A percentile compares a stretch with the other conserved stretches of the same genome.
These are phyloP conservation scores for Helleia helle DNA, from an alignment of 2,888 invertebrate genomes.

Conservation along the genomic window DNA sequence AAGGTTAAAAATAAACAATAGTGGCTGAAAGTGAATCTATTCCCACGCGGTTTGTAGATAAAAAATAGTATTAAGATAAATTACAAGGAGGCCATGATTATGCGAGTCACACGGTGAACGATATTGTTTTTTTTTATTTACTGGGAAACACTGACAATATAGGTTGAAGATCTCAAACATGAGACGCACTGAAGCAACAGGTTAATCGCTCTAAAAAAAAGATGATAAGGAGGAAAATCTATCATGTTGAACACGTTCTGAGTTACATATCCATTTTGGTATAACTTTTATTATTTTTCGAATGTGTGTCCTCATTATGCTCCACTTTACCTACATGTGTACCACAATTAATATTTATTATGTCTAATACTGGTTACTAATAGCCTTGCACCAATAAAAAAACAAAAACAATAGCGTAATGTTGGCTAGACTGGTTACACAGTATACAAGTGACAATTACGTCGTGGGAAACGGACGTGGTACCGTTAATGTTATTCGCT, in stretches of 20 bases:
- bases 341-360: background rate
- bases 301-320: too few relatives aligned
- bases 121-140: constrained; percentile 12
- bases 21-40: constrained; percentile 19
- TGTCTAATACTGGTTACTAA: constrained; percentile 6
- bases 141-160: background rate
- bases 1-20: constrained; percentile 10
- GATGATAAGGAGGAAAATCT: too few relatives aligned
- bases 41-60: constrained; percentile 23
- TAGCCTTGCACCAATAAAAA: constrained; percentile 14
- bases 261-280: too few relatives aligned
- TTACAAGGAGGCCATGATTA: constrained; percentile 7
- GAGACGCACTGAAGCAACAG: too few relatives aligned
- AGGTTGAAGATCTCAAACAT: too few relatives aligned
- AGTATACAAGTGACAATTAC: constrained; percentile 26
- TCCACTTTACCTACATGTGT: too few relatives aligned
- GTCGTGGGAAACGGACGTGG: constrained; percentile 39
- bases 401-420: constrained; percentile 21
- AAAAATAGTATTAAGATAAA: constrained; percentile 18
- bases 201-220: too few relatives aligned
- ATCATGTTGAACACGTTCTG: too few relatives aligned
- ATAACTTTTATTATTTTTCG: too few relatives aligned
- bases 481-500: constrained; percentile 31
- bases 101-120: background rate
- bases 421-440: constrained; percentile 18